These are phyloP conservation scores for Acromyrmex charruanus DNA, from an alignment of 1,140 invertebrate genomes.

Conservation along the genomic window DNA sequence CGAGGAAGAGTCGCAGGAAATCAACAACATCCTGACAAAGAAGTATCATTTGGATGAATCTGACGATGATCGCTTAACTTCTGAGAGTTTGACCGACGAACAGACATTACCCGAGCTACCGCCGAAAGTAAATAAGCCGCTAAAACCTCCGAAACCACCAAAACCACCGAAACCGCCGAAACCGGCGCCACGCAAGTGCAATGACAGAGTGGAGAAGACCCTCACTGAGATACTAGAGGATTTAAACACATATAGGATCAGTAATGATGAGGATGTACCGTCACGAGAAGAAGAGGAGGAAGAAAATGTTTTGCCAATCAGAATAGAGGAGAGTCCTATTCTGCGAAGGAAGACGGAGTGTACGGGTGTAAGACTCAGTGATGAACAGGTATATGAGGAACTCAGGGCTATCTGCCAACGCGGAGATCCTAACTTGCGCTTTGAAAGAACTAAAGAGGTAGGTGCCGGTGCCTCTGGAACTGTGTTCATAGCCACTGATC, in stretches of 20 bases:
- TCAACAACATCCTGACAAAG: slow-evolving; percentile 91
- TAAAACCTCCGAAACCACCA: slow-evolving; percentile 73
- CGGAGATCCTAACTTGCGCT: slow-evolving; percentile 92
- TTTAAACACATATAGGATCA: slow-evolving; percentile 74
- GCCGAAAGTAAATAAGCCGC: slow-evolving; percentile 79
- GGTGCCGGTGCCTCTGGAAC: slow-evolving; percentile 96
- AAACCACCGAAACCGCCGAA: slow-evolving; percentile 70
- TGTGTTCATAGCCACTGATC: slow-evolving; percentile 96
- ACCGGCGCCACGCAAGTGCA: slow-evolving; percentile 81
- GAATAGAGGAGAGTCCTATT: slow-evolving; percentile 82
- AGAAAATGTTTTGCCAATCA: slow-evolving; percentile 32
- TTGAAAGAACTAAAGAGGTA: slow-evolving; percentile 94
- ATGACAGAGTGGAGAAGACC: slow-evolving; percentile 82
- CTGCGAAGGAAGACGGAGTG: slow-evolving; percentile 85
- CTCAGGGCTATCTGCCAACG: slow-evolving; percentile 92
- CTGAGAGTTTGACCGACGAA: slow-evolving; percentile 78
- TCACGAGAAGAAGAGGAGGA: slow-evolving; percentile 17
- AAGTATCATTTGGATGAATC: slow-evolving; percentile 87
- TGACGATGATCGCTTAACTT: slow-evolving; percentile 80
- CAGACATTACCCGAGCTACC: slow-evolving; percentile 79
- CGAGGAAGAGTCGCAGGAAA: slow-evolving; percentile 92
- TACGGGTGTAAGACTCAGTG: slow-evolving; percentile 88
- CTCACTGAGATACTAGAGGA: slow-evolving; percentile 86
- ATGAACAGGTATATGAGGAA: slow-evolving; percentile 95
- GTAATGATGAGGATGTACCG: slow-evolving; percentile 62